Evolutionary conservation across 2,113 vertebrate species (phyloP).

Genomic region (Marcusenius ussheri): DNA sequence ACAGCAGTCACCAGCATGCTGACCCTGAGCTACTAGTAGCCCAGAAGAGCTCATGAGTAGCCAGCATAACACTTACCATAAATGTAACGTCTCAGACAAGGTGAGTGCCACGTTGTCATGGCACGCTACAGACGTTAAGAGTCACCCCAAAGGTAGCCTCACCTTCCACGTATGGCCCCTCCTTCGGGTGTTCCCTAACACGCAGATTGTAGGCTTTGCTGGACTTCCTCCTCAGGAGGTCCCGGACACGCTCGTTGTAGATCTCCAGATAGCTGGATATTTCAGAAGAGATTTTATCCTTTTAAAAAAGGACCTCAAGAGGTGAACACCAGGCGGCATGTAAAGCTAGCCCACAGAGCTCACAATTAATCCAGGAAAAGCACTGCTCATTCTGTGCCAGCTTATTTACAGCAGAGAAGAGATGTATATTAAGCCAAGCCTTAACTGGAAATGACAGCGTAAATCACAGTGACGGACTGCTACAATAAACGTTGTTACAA

Average conservation of each 20-base stretch:
- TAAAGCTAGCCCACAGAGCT: neutral
- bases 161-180: constrained; percentile 94
- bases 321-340: neutral
- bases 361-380: neutral
- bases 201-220: constrained; percentile 86
- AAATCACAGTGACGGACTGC: neutral
- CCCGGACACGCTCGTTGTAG: constrained; percentile 90
- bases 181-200: constrained; percentile 90
- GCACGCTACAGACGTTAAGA: neutral
- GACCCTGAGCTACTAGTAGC: neutral
- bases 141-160: constrained; percentile 27
- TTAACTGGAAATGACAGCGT: neutral
- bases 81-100: neutral
- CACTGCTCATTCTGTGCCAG: neutral
- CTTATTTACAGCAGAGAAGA: neutral
- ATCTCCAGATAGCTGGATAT: constrained; percentile 90
- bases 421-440: neutral
- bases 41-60: neutral
- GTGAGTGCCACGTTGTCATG: neutral
- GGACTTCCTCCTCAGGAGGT: constrained; percentile 88
- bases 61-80: neutral
- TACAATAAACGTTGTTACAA: neutral
- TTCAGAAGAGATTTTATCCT: neutral
- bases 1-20: neutral
- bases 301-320: neutral